These are phyloP conservation scores for Acrobasis suavella DNA, from an alignment of 2,888 invertebrate genomes.

Conservation along the genomic window DNA sequence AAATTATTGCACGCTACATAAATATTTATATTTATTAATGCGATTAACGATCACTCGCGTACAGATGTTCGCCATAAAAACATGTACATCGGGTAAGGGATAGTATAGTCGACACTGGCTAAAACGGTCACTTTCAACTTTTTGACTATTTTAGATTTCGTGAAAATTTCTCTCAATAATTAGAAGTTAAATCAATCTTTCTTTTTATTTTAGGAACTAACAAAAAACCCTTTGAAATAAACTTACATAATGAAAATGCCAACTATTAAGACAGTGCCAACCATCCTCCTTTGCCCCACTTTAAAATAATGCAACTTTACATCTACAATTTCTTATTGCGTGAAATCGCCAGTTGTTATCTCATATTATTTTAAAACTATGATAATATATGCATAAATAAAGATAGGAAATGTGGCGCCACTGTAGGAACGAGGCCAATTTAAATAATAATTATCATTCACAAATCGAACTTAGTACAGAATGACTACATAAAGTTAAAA, in stretches of 20 bases:
- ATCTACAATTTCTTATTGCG: constrained; percentile 54
- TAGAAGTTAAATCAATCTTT: no score
- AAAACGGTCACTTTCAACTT: no score
- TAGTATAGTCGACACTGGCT: no score
- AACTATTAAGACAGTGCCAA: no score
- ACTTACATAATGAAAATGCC: no score
- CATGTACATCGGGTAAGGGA: constrained; percentile 31
- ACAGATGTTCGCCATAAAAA: constrained; percentile 41
- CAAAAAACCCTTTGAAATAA: no score
- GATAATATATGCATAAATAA: constrained; percentile 72
- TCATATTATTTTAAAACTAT: constrained; percentile 60
- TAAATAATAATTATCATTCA: constrained; percentile 60
- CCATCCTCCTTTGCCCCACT: constrained; percentile 20
- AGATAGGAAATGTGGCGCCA: constrained; percentile 68
- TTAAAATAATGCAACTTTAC: constrained; percentile 45
- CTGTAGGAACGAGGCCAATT: constrained; percentile 77
- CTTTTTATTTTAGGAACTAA: no score
- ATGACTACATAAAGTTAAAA: constrained; percentile 79
- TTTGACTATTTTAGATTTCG: no score
- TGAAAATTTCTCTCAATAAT: no score
- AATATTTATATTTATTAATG: constrained; percentile 53
- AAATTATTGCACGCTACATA: constrained; percentile 77
- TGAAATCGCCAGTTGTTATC: constrained; percentile 52
- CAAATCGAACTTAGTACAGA: constrained; percentile 73
- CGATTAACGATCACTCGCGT: constrained; percentile 41